Percentiles rank a stretch among this genome's conserved stretches.
phyloP scores from a whole-genome alignment of 2,113 vertebrate genomes.

The Melanostigma gelatinosum region DNA sequence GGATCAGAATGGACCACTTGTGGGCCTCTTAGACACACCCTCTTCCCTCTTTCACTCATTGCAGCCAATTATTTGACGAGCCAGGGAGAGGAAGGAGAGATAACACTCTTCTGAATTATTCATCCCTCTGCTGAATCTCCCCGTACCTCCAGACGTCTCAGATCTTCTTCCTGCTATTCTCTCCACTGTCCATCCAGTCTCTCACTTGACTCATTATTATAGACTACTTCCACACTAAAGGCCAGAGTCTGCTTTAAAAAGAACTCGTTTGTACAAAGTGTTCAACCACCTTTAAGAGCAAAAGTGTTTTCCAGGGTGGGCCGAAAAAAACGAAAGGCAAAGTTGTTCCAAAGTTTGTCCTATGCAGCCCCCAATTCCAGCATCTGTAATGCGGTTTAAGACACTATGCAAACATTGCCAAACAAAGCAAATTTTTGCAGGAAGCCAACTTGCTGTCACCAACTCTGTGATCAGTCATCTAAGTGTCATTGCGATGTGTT shows the following conservation, averaged over 20 bases:
- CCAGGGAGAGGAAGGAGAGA: slow-evolving; percentile 49
- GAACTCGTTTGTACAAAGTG: not conserved
- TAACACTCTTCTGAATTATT: slow-evolving; percentile 73
- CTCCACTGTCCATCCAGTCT: slow-evolving; percentile 18
- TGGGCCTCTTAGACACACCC: slow-evolving; percentile 48
- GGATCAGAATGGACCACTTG: slow-evolving; percentile 53
- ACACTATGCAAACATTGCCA: not conserved
- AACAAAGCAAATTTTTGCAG: not conserved
- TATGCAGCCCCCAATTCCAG: not conserved
- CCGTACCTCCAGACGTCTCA: slow-evolving; percentile 7
- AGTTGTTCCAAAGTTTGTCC: not conserved
- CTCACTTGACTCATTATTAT: not conserved
- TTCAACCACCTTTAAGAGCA: not conserved
- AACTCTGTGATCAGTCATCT: not conserved
- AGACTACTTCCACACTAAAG: not conserved
- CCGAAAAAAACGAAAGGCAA: not conserved
- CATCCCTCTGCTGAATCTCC: slow-evolving; percentile 46
- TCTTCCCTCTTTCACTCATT: slow-evolving; percentile 69
- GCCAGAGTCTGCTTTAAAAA: not conserved
- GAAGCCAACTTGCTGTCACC: not conserved
- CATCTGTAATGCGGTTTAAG: not conserved
- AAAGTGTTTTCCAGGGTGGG: not conserved
- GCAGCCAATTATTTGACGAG: slow-evolving; percentile 66
- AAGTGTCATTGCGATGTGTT: not conserved
- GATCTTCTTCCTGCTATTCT: slow-evolving; percentile 3